Evolutionary conservation across 92 coral and sea anemone genomes (phyloP).

Genomic region (Epizoanthus stellaris): DNA sequence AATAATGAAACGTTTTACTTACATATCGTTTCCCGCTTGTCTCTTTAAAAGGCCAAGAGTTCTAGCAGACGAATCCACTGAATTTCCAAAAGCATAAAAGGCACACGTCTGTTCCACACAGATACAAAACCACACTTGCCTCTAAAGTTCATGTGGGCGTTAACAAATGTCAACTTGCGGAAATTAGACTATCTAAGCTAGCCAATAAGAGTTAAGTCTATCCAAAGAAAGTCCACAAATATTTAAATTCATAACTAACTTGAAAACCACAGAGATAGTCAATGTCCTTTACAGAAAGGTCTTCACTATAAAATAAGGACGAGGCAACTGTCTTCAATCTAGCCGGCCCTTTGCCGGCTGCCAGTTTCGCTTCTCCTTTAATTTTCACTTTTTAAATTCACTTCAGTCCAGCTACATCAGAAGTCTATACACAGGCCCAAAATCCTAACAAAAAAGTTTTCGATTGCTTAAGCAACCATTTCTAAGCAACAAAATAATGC

Average conservation of each 20-base stretch:
- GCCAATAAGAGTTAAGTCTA: slow-evolving; percentile 9
- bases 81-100: not conserved
- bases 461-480: too few relatives aligned
- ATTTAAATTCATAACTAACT: not conserved
- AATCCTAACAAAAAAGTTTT: too few relatives aligned
- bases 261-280: not conserved
- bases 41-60: slow-evolving; percentile 30
- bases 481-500: too few relatives aligned
- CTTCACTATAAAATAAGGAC: too few relatives aligned
- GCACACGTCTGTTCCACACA: slow-evolving; percentile 15
- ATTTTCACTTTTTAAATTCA: too few relatives aligned
- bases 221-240: slow-evolving; percentile 2
- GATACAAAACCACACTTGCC: slow-evolving; percentile 2
- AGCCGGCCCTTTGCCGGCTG: too few relatives aligned
- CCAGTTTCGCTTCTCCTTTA: too few relatives aligned
- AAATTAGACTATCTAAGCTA: slow-evolving; percentile 1
- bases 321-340: too few relatives aligned
- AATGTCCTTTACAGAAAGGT: not conserved
- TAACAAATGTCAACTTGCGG: slow-evolving; percentile 3
- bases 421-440: too few relatives aligned
- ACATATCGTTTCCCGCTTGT: slow-evolving; percentile 29
- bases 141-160: slow-evolving; percentile 12
- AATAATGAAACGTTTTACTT: slow-evolving; percentile 1
- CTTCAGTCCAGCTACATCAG: too few relatives aligned
- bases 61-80: slow-evolving; percentile 24